These are phyloP conservation scores for Paedocypris micromegethes DNA, from an alignment of 2,797 vertebrate species.

Conservation along the genomic window DNA sequence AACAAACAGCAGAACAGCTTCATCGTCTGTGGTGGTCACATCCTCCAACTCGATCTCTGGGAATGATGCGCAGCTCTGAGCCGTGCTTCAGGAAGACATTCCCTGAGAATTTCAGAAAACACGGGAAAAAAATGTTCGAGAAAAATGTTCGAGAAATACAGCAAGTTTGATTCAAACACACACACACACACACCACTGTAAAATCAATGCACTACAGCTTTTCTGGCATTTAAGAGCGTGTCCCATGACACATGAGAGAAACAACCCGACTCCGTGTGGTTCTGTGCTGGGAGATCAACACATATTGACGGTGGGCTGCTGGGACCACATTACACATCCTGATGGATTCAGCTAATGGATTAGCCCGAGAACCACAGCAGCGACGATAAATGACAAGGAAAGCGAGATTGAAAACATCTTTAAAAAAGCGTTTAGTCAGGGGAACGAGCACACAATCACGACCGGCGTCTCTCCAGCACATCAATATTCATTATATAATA, in stretches of 20 bases:
- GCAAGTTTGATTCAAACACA: not conserved
- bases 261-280: not conserved
- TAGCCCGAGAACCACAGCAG: not conserved
- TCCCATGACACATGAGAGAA: conserved; percentile 8
- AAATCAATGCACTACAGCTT: conserved; percentile 16
- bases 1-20: conserved; percentile 57
- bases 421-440: conserved; percentile 17
- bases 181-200: not conserved
- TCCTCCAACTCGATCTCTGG: conserved; percentile 89
- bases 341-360: conserved; percentile 12
- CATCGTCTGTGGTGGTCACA: conserved; percentile 48
- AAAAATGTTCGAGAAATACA: not conserved
- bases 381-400: conserved; percentile 8
- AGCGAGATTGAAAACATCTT: conserved; percentile 16
- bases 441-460: conserved; percentile 22
- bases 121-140: too few species aligned
- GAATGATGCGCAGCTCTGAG: conserved; percentile 94
- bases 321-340: not conserved
- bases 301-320: not conserved
- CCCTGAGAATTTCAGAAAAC: conserved; percentile 61
- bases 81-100: conserved; percentile 97
- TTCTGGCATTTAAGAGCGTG: conserved; percentile 12
- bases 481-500: conserved; percentile 49
- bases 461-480: conserved; percentile 18
- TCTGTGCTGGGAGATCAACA: conserved; percentile 7